Percentiles rank a stretch among this genome's conserved stretches.
These are phyloP conservation scores for Tinea pellionella DNA, from an alignment of 2,888 invertebrate species.

Conservation along the genomic window DNA sequence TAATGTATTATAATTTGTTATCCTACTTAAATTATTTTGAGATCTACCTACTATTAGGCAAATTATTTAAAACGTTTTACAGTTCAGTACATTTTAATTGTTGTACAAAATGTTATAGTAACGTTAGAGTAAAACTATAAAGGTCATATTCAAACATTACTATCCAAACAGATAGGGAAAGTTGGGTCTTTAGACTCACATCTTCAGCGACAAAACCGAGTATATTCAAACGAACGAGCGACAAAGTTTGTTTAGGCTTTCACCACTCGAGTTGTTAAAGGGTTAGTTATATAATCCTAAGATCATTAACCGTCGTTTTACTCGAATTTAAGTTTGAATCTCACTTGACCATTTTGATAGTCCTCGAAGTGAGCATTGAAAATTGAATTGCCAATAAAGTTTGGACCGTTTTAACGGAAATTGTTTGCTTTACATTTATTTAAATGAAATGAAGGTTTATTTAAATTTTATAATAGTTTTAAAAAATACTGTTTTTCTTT, in stretches of 20 bases:
- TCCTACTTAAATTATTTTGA: too few species aligned
- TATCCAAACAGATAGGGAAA: neutral
- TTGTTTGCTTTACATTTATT: neutral
- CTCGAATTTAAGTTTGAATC: neutral
- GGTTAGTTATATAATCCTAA: constrained; percentile 7
- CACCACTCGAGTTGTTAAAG: constrained; percentile 9
- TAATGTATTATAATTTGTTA: too few species aligned
- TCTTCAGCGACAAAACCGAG: neutral
- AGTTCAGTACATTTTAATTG: too few species aligned
- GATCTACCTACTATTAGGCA: too few species aligned
- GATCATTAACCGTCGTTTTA: constrained; percentile 11
- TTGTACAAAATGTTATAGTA: neutral
- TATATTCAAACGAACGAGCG: neutral
- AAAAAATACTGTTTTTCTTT: too few species aligned
- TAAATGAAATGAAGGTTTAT: neutral
- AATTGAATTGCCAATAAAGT: constrained; percentile 3
- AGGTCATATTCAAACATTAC: neutral
- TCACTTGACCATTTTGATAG: neutral
- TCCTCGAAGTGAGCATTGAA: neutral
- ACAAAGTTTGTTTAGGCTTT: constrained; percentile 12
- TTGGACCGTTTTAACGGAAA: neutral
- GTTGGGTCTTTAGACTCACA: constrained; percentile 3
- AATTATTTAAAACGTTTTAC: too few species aligned
- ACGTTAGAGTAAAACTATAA: neutral
- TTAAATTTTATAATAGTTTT: neutral